Evolutionary conservation across 2,113 vertebrate genomes (phyloP).

Genomic region (Oncorhynchus masou): DNA sequence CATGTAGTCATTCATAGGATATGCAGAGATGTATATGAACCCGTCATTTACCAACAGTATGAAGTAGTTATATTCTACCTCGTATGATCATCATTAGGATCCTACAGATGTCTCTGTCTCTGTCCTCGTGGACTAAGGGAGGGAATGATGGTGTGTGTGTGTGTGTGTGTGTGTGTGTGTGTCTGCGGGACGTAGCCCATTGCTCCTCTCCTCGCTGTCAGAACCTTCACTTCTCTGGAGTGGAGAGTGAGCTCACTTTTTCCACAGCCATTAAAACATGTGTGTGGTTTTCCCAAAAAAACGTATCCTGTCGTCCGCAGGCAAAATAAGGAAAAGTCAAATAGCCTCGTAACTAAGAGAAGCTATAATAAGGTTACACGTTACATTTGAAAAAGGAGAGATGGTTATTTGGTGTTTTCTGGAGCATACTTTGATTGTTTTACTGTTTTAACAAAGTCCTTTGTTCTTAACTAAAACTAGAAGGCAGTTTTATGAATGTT

Average conservation of each 20-base stretch:
- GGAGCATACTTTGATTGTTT: no score
- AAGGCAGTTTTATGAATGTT: no score
- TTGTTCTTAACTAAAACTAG: no score
- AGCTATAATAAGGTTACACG: constrained; percentile 8
- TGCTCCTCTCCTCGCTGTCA: constrained; percentile 33
- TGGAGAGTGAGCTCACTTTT: constrained; percentile 60
- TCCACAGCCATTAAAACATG: constrained; percentile 57
- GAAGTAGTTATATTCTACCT: not conserved
- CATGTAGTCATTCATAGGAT: not conserved
- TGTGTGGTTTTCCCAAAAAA: constrained; percentile 48
- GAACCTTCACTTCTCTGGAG: constrained; percentile 33
- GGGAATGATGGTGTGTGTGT: constrained; percentile 3
- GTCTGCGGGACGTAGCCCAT: no score
- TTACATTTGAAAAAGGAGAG: constrained; percentile 12
- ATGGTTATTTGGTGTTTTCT: no score
- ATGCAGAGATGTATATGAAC: not conserved
- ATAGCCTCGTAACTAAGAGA: not conserved
- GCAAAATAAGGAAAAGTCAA: constrained; percentile 27
- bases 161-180: not conserved
- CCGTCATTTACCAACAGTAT: not conserved
- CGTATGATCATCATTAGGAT: constrained; percentile 11
- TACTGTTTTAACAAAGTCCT: no score
- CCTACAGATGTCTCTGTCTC: not conserved
- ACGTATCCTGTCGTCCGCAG: constrained; percentile 36
- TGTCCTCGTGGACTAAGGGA: not conserved